A percentile compares a stretch with the other conserved stretches of the same genome.
Evolutionary conservation across 2,888 invertebrate genomes (phyloP).

Genomic region (Spodoptera littoralis): DNA sequence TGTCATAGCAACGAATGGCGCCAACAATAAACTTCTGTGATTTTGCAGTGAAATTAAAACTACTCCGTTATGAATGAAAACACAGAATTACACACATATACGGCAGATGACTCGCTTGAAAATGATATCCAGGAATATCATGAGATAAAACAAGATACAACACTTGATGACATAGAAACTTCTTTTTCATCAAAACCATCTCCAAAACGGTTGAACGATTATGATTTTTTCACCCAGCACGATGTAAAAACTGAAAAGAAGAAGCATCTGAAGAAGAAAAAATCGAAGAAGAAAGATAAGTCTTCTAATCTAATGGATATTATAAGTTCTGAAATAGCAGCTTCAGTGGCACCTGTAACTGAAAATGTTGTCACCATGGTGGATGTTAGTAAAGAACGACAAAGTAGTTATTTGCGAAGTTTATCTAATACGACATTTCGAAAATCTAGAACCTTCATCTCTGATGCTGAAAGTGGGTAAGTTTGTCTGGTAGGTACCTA

Average conservation of each 20-base stretch:
- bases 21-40: slow-evolving; percentile 36
- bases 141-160: slow-evolving; percentile 71
- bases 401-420: slow-evolving; percentile 62
- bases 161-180: slow-evolving; percentile 54
- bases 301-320: slow-evolving; percentile 74
- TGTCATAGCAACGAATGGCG: slow-evolving; percentile 60
- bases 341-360: slow-evolving; percentile 63
- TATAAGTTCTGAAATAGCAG: slow-evolving; percentile 73
- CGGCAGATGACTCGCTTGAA: slow-evolving; percentile 56
- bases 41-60: slow-evolving; percentile 43
- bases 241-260: slow-evolving; percentile 64
- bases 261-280: slow-evolving; percentile 67
- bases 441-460: slow-evolving; percentile 46
- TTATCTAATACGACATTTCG: slow-evolving; percentile 49
- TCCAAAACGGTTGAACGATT: slow-evolving; percentile 62
- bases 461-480: slow-evolving; percentile 74
- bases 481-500: slow-evolving; percentile 29
- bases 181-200: slow-evolving; percentile 56
- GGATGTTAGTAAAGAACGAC: slow-evolving; percentile 55
- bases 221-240: slow-evolving; percentile 76
- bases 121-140: slow-evolving; percentile 80
- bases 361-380: slow-evolving; percentile 68
- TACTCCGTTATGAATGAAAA: slow-evolving; percentile 68
- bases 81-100: slow-evolving; percentile 71
- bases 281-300: slow-evolving; percentile 66